Percentiles rank a stretch among this genome's conserved stretches.
Evolutionary conservation across 2,113 vertebrate species (phyloP).

Genomic region (Jaculus jaculus): DNA sequence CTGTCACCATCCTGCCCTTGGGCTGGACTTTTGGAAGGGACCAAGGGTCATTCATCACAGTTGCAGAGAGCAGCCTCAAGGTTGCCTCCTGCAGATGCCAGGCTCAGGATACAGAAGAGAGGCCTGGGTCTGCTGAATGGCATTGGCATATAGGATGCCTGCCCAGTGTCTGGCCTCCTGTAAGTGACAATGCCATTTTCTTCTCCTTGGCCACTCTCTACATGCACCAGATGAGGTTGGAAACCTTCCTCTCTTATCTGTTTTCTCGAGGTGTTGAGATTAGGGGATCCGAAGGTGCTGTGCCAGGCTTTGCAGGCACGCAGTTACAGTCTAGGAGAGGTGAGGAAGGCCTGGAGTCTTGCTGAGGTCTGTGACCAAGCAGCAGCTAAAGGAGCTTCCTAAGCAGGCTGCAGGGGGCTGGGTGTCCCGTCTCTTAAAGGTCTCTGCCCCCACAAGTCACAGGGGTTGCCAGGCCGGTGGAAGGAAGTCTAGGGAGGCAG

Average conservation of each 20-base stretch:
- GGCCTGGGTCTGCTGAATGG: rapidly evolving
- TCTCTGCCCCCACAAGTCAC: no score
- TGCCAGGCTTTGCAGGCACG: neutral
- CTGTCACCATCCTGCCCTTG: neutral
- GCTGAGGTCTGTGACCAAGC: neutral
- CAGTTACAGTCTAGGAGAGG: neutral
- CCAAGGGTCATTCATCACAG: neutral
- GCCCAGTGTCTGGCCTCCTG: neutral
- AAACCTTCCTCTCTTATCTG: neutral
- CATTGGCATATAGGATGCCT: rapidly evolving
- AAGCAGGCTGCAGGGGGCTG: neutral
- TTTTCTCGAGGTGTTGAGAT: neutral
- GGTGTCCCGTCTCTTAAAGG: neutral
- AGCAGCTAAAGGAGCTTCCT: rapidly evolving
- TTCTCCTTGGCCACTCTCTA: neutral
- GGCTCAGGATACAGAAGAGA: neutral
- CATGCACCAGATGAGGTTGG: no score
- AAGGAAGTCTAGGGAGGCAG: no score
- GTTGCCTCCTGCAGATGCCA: neutral
- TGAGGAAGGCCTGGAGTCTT: neutral
- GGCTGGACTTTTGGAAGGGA: neutral
- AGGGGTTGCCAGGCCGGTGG: no score
- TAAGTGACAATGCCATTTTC: neutral
- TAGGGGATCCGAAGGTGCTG: neutral
- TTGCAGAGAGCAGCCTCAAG: no score